Evolutionary conservation across 2,113 vertebrate genomes (phyloP), one percentile per base, ranked within the genome.

Genomic region (Tachysurus vachellii): DNA sequence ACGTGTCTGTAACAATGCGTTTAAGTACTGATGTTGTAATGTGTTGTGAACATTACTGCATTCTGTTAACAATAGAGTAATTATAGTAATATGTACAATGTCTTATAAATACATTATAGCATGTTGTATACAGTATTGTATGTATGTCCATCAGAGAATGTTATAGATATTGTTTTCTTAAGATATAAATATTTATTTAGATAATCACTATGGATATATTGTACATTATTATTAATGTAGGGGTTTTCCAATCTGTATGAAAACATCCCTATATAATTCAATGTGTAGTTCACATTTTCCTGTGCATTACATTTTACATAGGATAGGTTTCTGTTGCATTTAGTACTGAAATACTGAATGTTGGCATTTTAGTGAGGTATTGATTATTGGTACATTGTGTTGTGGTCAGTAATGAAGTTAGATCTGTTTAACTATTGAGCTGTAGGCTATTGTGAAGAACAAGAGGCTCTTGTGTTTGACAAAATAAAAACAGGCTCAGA

Each of bases 361-460:
- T 36, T 87, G 53, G 47, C 66, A 31, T 70, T 86, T 47, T 85
- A 75, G 47, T 57, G n/a, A 62, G 8, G 3, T 54, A 85, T 87
- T 82, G 70, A 77, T 77, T 50, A 77, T 89, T 66, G 87, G 71
- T 62, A 56, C 76, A 64, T 85, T 85, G 66, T 83, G 54, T 61
- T 80, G 54, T 84, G 68, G 80, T 59, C 66, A 23, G 56, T 71
- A 77, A 85, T 53, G 42, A n/a, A 61, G 82, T 86, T 62, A n/a
- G 73, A 82, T 80, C 31, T 6, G 54, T 82, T 86, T 88, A 86
- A 17, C 64, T 66, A 53, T 79, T 87, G 77, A 88, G 73, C 64
- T 79, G 47, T 50, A 50, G 47, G 47, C 47, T 50, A 50, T 50
- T 50, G 70, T 82, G 77, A 85, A 82, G 42, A 80, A 28, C 11